These are phyloP conservation scores for Tenebrio molitor DNA, from an alignment of 1,140 invertebrate species.

Conservation along the genomic window DNA sequence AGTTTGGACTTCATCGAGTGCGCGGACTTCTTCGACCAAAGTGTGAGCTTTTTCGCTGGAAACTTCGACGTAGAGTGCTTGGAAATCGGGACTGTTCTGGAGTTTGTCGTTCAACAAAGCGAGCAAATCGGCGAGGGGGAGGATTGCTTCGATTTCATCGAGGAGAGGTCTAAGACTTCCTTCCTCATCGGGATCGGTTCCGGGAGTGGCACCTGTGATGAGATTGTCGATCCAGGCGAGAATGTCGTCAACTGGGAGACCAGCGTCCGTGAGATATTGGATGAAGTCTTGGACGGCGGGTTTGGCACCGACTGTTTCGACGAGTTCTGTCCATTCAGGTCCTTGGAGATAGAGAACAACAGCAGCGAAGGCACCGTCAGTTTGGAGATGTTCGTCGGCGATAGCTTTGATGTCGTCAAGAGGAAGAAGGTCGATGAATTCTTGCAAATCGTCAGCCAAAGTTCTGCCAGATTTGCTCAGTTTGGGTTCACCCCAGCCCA, in stretches of 20 bases:
- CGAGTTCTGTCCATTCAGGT: constrained; percentile 47
- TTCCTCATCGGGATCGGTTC: neutral
- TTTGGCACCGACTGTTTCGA: constrained; percentile 28
- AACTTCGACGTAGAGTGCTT: constrained; percentile 47
- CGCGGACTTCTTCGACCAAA: constrained; percentile 47
- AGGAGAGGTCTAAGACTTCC: constrained; percentile 41
- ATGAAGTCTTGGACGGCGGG: constrained; percentile 47
- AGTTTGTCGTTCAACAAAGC: constrained; percentile 50
- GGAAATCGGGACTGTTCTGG: constrained; percentile 50
- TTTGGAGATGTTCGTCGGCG: constrained; percentile 44
- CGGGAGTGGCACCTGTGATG: constrained; percentile 24
- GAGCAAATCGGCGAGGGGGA: constrained; percentile 33
- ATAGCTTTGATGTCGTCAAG: constrained; percentile 51
- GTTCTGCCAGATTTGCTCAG: neutral
- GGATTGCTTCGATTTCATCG: constrained; percentile 47
- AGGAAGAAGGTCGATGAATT: constrained; percentile 52
- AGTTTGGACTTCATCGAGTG: constrained; percentile 48
- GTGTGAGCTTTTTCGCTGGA: constrained; percentile 46
- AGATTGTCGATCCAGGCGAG: constrained; percentile 42
- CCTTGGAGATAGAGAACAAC: constrained; percentile 50
- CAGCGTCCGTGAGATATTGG: constrained; percentile 47
- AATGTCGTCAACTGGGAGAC: constrained; percentile 43
- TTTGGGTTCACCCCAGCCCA: no score
- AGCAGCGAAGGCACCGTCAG: constrained; percentile 51
- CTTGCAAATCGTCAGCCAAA: constrained; percentile 44